These are phyloP conservation scores for Potamarius usumacintae DNA, from an alignment of 2,113 vertebrate species.

Conservation along the genomic window DNA sequence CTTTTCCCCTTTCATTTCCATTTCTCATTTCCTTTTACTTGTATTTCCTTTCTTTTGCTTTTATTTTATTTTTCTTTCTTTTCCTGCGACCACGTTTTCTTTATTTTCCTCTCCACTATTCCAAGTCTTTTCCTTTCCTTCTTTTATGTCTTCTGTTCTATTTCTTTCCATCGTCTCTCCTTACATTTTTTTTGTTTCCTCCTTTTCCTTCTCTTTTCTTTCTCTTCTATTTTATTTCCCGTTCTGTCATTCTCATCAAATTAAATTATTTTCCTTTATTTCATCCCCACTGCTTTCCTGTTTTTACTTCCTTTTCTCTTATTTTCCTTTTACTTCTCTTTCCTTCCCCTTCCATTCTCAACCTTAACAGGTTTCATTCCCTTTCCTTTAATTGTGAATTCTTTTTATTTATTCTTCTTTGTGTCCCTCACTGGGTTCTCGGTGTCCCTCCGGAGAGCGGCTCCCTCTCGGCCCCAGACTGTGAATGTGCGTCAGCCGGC, in stretches of 20 bases:
- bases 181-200: background rate
- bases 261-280: background rate
- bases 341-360: background rate
- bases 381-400: background rate
- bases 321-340: background rate
- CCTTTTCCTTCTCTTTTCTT: background rate
- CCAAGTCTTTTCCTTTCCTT: background rate
- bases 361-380: background rate
- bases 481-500: conserved; percentile 37
- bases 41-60: too few relatives aligned
- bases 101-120: background rate
- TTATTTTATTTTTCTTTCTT: background rate
- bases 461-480: conserved; percentile 25
- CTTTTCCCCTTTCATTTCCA: background rate
- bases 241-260: background rate
- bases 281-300: background rate
- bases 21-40: background rate
- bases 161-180: background rate
- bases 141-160: background rate
- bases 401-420: background rate
- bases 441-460: conserved; percentile 17
- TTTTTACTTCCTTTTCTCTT: background rate
- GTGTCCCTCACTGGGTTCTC: background rate
- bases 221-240: background rate
- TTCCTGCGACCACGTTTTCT: background rate